phyloP scores from a whole-genome alignment of 2,113 vertebrate species.

The Noturus placidus region DNA sequence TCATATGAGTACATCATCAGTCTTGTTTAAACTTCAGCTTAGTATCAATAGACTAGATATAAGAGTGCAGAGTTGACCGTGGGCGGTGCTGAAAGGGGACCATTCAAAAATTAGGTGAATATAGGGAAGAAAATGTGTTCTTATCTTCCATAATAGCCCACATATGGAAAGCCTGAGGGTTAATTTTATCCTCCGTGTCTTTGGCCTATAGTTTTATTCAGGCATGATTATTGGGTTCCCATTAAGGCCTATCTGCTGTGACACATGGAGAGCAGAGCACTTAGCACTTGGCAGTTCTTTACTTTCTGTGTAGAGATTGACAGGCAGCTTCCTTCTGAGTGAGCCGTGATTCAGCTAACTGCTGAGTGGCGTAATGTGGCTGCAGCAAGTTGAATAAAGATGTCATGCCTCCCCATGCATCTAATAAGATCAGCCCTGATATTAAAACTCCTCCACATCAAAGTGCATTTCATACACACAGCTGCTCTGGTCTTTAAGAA shows the following conservation, averaged over 20 bases:
- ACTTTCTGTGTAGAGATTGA: conserved; percentile 39
- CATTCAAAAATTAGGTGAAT: conserved; percentile 2
- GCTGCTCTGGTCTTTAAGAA: conserved; percentile 10
- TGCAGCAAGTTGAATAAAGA: conserved; percentile 44
- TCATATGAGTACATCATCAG: not conserved
- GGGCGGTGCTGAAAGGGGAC: not conserved
- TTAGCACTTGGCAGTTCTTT: conserved; percentile 41
- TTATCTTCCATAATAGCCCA: conserved; percentile 13
- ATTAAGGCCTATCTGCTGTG: conserved; percentile 40
- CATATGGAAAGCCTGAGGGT: conserved; percentile 15
- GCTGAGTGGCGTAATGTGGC: conserved; percentile 35
- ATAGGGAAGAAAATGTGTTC: conserved; percentile 6
- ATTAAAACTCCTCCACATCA: conserved; percentile 48
- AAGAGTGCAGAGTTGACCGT: not conserved
- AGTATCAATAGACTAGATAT: not conserved
- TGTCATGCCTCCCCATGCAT: conserved; percentile 41
- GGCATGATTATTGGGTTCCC: conserved; percentile 32
- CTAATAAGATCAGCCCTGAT: conserved; percentile 44
- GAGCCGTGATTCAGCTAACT: conserved; percentile 39
- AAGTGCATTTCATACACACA: conserved; percentile 32
- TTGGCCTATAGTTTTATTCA: conserved; percentile 21
- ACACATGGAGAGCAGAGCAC: conserved; percentile 29
- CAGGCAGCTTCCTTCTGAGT: conserved; percentile 20
- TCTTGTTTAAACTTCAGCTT: not conserved
- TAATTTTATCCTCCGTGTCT: conserved; percentile 31